phyloP scores from a whole-genome alignment of 2,113 vertebrate species.

The Marmota monax region DNA sequence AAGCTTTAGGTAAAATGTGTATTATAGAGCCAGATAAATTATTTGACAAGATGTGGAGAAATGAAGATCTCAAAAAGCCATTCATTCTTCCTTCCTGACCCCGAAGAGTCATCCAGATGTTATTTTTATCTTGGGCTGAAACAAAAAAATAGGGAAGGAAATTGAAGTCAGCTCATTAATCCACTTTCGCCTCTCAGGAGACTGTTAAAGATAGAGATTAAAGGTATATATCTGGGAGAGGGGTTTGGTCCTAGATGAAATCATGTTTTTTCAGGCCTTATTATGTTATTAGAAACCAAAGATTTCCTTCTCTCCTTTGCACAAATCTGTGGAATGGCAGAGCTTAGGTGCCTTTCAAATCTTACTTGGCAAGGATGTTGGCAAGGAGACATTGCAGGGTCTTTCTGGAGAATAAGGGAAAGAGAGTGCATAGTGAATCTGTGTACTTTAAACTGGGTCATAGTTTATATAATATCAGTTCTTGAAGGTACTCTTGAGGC shows the following conservation, averaged over 20 bases:
- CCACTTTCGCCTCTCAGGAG: not conserved
- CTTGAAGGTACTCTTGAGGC: not conserved
- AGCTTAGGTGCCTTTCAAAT: not conserved
- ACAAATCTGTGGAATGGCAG: not conserved
- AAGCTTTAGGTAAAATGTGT: not conserved
- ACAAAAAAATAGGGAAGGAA: not conserved
- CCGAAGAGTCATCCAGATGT: not conserved
- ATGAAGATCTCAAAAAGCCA: not conserved
- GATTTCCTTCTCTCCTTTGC: not conserved
- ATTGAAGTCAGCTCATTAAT: constrained; percentile 23
- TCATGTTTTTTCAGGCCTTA: not conserved
- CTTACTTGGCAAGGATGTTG: not conserved
- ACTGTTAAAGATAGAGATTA: not conserved
- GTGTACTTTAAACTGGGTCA: not conserved
- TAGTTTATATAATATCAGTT: not conserved
- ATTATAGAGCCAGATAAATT: not conserved
- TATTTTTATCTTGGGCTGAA: not conserved
- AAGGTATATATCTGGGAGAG: not conserved
- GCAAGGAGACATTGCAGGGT: not conserved
- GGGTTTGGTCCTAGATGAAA: not conserved
- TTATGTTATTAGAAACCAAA: not conserved
- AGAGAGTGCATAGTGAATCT: not conserved
- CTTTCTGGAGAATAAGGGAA: not conserved
- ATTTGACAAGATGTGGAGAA: not conserved
- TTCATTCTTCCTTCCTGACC: not conserved